A percentile compares a stretch with the other conserved stretches of the same genome.
Evolutionary conservation across 92 coral and sea anemone species (phyloP).

Genomic region (Pocillopora grandis): DNA sequence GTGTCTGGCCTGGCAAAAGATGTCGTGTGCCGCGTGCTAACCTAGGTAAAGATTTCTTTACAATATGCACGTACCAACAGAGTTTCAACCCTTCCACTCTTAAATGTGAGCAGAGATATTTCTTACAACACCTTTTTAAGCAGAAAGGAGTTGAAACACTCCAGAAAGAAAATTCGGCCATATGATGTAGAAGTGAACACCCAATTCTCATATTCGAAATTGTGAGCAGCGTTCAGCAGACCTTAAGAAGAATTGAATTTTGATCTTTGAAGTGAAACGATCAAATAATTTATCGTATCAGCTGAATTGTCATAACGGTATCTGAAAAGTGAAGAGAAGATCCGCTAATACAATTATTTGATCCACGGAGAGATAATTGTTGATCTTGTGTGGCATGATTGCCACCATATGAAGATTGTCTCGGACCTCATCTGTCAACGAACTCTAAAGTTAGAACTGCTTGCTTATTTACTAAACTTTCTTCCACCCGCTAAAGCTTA

Average conservation of each 20-base stretch:
- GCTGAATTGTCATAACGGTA: neutral
- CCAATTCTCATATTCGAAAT: no score
- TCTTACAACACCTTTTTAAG: no score
- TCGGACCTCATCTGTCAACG: neutral
- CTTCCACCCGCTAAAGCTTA: no score
- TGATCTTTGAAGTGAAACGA: neutral
- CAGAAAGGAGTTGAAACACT: no score
- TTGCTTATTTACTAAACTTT: neutral
- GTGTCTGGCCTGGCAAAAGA: neutral
- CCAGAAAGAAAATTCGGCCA: no score
- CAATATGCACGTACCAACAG: no score
- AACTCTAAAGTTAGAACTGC: neutral
- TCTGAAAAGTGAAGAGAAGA: neutral
- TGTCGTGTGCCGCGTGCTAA: neutral
- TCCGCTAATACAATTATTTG: neutral
- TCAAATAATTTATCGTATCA: neutral
- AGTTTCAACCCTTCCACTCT: no score
- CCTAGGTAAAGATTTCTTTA: no score
- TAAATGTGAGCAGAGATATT: no score
- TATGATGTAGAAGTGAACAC: no score
- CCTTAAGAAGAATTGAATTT: no score
- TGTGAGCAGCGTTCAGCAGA: no score
- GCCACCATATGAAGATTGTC: neutral
- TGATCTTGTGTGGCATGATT: neutral
- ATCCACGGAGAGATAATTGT: neutral